Conservation (phyloP, 2,797 vertebrate species). For the Nothura maculosa region DNA sequence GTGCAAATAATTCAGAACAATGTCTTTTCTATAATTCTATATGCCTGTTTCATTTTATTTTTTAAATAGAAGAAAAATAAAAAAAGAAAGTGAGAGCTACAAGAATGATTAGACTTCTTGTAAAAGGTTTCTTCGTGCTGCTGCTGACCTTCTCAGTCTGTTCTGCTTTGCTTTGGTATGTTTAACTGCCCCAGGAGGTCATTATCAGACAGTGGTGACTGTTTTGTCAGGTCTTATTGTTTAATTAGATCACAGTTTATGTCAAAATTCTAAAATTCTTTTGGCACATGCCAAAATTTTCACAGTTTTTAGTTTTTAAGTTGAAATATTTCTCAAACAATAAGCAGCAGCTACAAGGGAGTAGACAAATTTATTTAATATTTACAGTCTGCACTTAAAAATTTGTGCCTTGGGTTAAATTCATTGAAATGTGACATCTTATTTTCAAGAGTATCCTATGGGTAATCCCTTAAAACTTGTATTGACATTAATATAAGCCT, state of each 20-base stretch:
- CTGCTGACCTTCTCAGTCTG: slow-evolving; percentile 81
- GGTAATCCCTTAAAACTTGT: slow-evolving; percentile 71
- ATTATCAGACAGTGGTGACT: slow-evolving; percentile 81
- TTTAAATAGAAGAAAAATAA: slow-evolving; percentile 3
- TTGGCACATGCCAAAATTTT: slow-evolving; percentile 84
- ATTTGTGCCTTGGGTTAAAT: slow-evolving; percentile 79
- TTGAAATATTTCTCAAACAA: slow-evolving; percentile 80
- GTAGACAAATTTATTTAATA: slow-evolving; percentile 77
- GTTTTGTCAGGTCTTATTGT: slow-evolving; percentile 85
- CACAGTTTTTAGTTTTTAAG: slow-evolving; percentile 78
- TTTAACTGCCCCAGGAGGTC: slow-evolving; percentile 81
- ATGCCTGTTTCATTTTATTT: neutral
- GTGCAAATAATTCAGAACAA: neutral
- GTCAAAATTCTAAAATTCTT: slow-evolving; percentile 81
- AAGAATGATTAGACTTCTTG: slow-evolving; percentile 36
- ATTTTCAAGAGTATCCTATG: slow-evolving; percentile 71
- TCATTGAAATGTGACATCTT: slow-evolving; percentile 79
- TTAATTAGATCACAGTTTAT: slow-evolving; percentile 86
- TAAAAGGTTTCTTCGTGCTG: slow-evolving; percentile 50
- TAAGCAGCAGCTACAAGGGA: slow-evolving; percentile 70
- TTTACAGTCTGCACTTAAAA: slow-evolving; percentile 74
- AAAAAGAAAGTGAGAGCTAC: slow-evolving; percentile 26
- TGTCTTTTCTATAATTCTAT: neutral
- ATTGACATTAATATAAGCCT: slow-evolving; percentile 78
- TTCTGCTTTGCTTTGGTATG: slow-evolving; percentile 75